phyloP scores from a whole-genome alignment of 2,113 vertebrate genomes.

The Anhinga anhinga region DNA sequence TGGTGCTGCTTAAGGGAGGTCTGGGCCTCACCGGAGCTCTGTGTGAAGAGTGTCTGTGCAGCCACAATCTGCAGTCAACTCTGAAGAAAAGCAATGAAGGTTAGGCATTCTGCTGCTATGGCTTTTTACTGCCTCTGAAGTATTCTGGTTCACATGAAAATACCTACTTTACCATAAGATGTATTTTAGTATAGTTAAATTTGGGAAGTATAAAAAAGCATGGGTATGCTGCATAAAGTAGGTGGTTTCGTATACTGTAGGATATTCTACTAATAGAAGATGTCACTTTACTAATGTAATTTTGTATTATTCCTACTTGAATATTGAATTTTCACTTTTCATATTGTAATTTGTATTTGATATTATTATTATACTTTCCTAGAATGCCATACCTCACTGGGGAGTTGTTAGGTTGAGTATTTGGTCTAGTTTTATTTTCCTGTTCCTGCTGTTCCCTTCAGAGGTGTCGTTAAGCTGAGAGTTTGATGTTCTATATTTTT shows the following conservation, averaged over 20 bases:
- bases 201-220: neutral
- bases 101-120: neutral
- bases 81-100: neutral
- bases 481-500: slow-evolving; percentile 35
- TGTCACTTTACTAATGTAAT: slow-evolving; percentile 10
- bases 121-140: neutral
- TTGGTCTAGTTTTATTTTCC: slow-evolving; percentile 58
- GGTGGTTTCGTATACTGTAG: neutral
- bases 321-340: slow-evolving; percentile 56
- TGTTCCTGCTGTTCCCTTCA: slow-evolving; percentile 9
- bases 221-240: neutral
- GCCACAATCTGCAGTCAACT: neutral
- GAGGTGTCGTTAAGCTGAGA: slow-evolving; percentile 15
- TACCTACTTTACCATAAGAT: neutral
- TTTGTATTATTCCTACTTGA: slow-evolving; percentile 49
- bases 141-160: neutral
- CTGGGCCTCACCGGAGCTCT: fast-evolving
- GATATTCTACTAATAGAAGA: neutral
- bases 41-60: neutral
- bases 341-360: slow-evolving; percentile 37
- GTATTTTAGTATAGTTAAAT: neutral
- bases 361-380: slow-evolving; percentile 42
- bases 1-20: neutral
- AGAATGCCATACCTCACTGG: neutral
- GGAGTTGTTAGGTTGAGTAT: slow-evolving; percentile 40